Conservation (phyloP, 2,888 invertebrate genomes). For the Lutraria lutraria region DNA sequence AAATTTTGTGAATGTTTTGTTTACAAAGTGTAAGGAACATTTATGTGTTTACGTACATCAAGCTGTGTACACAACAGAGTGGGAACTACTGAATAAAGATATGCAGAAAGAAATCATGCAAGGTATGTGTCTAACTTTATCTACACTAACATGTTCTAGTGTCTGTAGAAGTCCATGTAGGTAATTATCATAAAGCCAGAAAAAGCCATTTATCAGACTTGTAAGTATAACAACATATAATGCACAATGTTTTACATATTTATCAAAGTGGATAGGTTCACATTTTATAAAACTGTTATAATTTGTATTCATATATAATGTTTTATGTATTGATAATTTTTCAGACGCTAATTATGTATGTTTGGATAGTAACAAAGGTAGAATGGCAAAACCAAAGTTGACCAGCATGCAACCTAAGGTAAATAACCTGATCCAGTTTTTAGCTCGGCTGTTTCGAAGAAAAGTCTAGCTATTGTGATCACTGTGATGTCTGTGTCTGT, state of each 20-base stretch:
- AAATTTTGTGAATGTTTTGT: constrained; percentile 74
- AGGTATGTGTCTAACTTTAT: constrained; percentile 60
- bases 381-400: constrained; percentile 67
- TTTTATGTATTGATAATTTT: constrained; percentile 21
- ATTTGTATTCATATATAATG: background rate
- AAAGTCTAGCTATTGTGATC: no score
- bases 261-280: no score
- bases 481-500: no score
- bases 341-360: constrained; percentile 75
- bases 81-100: constrained; percentile 74
- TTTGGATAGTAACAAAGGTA: constrained; percentile 66
- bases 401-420: constrained; percentile 74
- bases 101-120: constrained; percentile 74
- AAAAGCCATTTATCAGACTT: no score
- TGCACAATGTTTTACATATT: no score
- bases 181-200: no score
- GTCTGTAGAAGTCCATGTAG: background rate
- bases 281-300: no score
- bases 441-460: no score
- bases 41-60: constrained; percentile 80
- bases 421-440: background rate
- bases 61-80: constrained; percentile 75
- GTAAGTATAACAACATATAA: no score
- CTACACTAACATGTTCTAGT: background rate
- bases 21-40: constrained; percentile 78